Base-by-base conservation (phyloP, 2,797 vertebrate genomes). In the Poeciliopsis infans region DNA sequence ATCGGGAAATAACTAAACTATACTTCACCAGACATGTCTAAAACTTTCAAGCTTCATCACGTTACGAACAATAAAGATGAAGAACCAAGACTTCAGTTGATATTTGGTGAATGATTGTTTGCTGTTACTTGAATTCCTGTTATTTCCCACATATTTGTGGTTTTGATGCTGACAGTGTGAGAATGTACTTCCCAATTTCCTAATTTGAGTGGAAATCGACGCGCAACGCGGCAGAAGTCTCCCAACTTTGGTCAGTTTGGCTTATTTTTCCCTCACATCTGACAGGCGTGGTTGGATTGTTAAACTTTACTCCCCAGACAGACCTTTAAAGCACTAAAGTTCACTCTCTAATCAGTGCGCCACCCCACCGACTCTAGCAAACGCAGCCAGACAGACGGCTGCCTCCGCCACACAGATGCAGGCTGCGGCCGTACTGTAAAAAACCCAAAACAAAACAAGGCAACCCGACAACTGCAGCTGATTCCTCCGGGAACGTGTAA, bases 401-500 rank as follows among this genome's bases (percentile, higher is more conserved):
- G 89, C 86, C 92, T 94, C 88, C 41, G 46, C 88, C 79, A 28
- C 82, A 79, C 89, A 89, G 88, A 92, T 82, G 84, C 72, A 69
- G 75, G 75, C 79, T 70, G 88, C 90, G 93, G 92, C 89, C 46
- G 72, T 79, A 79, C 90, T 85, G 86, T 89, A 83, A 51, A 23
- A 41, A 41, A n/a, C n/a, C n/a, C n/a, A 41, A 41, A 49, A 49
- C 20, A 49, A 23, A 51, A 83, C 74, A 88, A 87, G 85, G 80
- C 87, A 64, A 74, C 79, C 77, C 79, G 82, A 94, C 93, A 94
- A 92, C 91, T 79, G 92, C 91, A 87, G 92, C 91, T 95, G 95
- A 95, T 95, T 96, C 94, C 87, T 89, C 89, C 88, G 81, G 80
- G 89, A 96, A 95, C 94, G 85, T 96, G 92, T 96, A 94, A 96